Base-by-base conservation (phyloP, 2,888 invertebrate genomes). In the Allacma fusca region DNA sequence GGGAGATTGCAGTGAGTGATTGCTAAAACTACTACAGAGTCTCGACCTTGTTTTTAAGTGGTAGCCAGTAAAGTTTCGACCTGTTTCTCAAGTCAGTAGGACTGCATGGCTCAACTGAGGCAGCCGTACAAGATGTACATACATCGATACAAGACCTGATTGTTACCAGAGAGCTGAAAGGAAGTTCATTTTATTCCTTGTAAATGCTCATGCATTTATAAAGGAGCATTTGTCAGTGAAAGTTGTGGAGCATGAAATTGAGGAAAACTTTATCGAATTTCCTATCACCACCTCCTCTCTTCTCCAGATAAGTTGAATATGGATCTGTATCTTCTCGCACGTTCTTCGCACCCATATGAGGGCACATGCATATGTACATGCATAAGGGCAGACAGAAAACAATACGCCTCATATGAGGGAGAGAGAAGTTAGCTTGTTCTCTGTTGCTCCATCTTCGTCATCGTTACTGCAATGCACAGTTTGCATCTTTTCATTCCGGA, bases 231-330 rank as follows among this genome's bases (percentile, higher is more conserved):
- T 50, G 50, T 50, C 50, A 12, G 50, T 16, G 50, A 50, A 50
- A 50, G 16, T 50, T 50, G 1, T 16, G 19, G n/a, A 50, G 68
- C 44, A 70, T 44, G 26, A 70, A 70, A 43, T 70, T 28, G 67
- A 67, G 26, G 67, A 7, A 40, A 40, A 5, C 13, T 16, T 2
- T 50, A 50, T 50, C 50, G 19, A 7, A 34, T 34, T 34, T 34
- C 9, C 34, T 34, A 50, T 50, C 50, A 50, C 50, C 5, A 12
- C 19, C 50, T 34, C 16, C 50, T 50, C 50, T 16, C n/a, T 9
- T 50, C n/a, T n/a, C 50, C n/a, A n/a, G 2, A 50, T 50, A 12
- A 50, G 50, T n/a, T 50, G 5, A n/a, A 40, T 5, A 34, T 34
- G 5, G 34, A 34, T 16, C 9, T 16, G 9, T 50, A 50, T n/a